Percentiles rank a stretch among this genome's conserved stretches.
Conservation (phyloP, 2,888 invertebrate species). For the Scaptodrosophila latifasciaeformis region DNA sequence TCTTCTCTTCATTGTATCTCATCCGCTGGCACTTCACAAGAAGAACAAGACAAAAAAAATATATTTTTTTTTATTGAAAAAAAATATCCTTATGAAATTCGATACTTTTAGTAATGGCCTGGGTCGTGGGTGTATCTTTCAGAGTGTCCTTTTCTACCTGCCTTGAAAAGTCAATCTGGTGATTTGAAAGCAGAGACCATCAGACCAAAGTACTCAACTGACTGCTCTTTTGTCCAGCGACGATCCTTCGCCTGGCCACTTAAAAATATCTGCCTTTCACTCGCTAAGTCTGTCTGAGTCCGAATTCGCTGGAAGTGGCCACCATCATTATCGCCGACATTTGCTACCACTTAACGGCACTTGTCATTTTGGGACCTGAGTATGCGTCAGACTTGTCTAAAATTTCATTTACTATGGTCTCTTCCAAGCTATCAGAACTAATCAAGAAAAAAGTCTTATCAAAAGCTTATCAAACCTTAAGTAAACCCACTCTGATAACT, state of each 20-base stretch:
- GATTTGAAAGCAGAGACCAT: conserved; percentile 6
- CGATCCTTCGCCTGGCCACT: conserved; percentile 46
- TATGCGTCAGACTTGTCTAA: conserved; percentile 28
- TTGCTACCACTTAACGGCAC: too few species aligned
- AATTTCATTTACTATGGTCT: conserved; percentile 30
- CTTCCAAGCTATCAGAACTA: conserved; percentile 14
- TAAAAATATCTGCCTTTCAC: conserved; percentile 8
- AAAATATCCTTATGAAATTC: conserved; percentile 54
- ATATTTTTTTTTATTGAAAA: too few species aligned
- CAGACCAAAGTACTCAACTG: conserved; percentile 21
- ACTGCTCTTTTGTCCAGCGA: conserved; percentile 29
- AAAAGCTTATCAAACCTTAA: too few species aligned
- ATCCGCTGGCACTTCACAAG: conserved; percentile 19
- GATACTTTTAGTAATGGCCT: conserved; percentile 50
- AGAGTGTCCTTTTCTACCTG: neutral
- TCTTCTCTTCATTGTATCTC: conserved; percentile 12
- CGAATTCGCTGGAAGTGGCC: too few species aligned
- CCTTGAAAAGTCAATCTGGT: conserved; percentile 18
- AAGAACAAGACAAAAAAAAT: neutral
- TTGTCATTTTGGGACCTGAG: neutral
- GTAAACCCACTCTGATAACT: too few species aligned
- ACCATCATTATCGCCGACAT: too few species aligned
- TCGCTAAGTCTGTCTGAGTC: too few species aligned
- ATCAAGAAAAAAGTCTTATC: too few species aligned
- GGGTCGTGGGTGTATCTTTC: conserved; percentile 20